These are phyloP conservation scores for Melipona quadrifasciata DNA, from an alignment of 1,140 invertebrate species.

Conservation along the genomic window DNA sequence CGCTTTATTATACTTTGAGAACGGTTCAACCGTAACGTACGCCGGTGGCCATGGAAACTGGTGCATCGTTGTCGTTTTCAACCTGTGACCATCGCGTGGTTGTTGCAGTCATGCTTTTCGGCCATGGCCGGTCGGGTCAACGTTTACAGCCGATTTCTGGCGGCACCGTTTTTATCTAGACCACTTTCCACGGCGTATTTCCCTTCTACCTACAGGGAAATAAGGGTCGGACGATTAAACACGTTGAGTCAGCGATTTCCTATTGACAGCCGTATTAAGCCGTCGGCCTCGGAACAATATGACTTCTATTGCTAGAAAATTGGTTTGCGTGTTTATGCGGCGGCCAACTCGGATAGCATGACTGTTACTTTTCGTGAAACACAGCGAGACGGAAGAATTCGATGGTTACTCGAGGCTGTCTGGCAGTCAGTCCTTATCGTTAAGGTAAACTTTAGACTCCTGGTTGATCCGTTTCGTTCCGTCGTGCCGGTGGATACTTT, in stretches of 20 bases:
- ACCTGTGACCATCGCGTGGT: background rate
- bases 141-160: slow-evolving; percentile 15
- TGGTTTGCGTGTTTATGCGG: slow-evolving; percentile 72
- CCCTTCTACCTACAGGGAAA: slow-evolving; percentile 19
- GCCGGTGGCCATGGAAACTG: background rate
- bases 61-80: slow-evolving; percentile 6
- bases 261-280: slow-evolving; percentile 67
- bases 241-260: slow-evolving; percentile 74
- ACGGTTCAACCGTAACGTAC: slow-evolving; percentile 10
- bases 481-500: background rate
- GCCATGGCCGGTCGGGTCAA: background rate
- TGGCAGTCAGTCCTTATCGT: slow-evolving; percentile 22
- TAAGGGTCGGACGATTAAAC: slow-evolving; percentile 69
- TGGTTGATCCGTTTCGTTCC: background rate
- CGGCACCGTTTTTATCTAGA: slow-evolving; percentile 30
- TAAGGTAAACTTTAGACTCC: slow-evolving; percentile 16
- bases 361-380: slow-evolving; percentile 60
- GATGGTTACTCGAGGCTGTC: slow-evolving; percentile 19
- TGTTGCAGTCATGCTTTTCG: background rate
- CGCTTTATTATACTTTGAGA: slow-evolving; percentile 68
- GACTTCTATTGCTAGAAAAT: slow-evolving; percentile 72
- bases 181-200: background rate
- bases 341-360: slow-evolving; percentile 63
- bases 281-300: slow-evolving; percentile 68
- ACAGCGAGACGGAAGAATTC: background rate